Evolutionary conservation across 2,797 vertebrate genomes (phyloP).

Genomic region (Acomys russatus): DNA sequence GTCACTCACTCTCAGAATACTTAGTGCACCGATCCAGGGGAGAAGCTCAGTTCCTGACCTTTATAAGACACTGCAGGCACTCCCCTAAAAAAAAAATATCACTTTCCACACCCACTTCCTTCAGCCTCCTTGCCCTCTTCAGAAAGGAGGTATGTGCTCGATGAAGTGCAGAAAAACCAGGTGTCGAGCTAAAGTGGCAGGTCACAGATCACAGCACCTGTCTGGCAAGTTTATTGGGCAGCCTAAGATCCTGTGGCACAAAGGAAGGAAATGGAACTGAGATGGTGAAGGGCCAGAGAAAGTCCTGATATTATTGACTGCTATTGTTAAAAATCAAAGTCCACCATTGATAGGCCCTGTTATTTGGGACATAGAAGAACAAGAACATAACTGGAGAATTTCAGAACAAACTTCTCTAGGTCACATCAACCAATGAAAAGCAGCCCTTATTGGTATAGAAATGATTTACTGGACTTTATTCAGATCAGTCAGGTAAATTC

Average conservation of each 20-base stretch:
- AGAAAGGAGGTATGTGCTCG: not conserved
- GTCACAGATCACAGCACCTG: not conserved
- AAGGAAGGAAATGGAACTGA: not conserved
- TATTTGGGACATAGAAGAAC: not conserved
- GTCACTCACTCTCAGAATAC: not conserved
- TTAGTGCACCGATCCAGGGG: not conserved
- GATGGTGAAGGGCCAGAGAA: not conserved
- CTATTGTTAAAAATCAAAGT: not conserved
- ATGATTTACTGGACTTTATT: not conserved
- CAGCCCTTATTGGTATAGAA: not conserved
- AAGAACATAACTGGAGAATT: constrained; percentile 9
- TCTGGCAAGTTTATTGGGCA: not conserved
- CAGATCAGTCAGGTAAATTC: not conserved
- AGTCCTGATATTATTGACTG: not conserved
- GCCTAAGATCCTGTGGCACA: not conserved
- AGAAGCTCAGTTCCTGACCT: accelerated
- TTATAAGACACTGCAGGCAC: not conserved
- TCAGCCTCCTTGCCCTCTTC: not conserved
- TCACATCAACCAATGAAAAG: not conserved
- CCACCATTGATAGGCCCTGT: not conserved
- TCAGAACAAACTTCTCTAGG: not conserved
- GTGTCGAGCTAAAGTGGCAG: not conserved
- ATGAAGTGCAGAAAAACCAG: not conserved
- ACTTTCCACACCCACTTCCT: not conserved
- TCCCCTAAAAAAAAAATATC: not conserved